These are phyloP conservation scores for Nudaria mundana DNA, from an alignment of 2,888 invertebrate genomes.

Conservation along the genomic window DNA sequence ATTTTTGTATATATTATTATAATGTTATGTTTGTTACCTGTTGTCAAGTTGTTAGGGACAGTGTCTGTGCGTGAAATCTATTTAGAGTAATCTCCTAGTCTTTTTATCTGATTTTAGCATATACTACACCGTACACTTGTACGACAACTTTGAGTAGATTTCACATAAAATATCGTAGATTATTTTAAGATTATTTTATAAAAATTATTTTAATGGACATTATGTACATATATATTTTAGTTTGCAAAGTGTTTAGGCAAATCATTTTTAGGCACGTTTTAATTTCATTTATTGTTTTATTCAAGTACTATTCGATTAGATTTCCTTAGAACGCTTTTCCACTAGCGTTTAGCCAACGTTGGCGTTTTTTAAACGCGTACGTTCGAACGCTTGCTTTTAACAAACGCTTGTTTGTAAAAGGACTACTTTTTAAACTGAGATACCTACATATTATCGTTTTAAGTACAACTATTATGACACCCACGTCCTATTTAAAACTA, in stretches of 20 bases:
- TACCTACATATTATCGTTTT: no score
- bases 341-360: no score
- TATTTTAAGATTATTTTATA: constrained; percentile 16
- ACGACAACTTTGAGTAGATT: constrained; percentile 55
- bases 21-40: constrained; percentile 65
- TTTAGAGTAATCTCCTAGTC: constrained; percentile 62
- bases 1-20: constrained; percentile 64
- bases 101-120: constrained; percentile 60
- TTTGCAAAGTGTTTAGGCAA: constrained; percentile 10
- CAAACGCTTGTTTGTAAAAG: no score
- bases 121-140: constrained; percentile 37
- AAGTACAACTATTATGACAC: no score
- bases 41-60: constrained; percentile 43
- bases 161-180: constrained; percentile 47
- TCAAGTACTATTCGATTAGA: no score
- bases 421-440: no score
- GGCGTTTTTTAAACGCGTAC: no score
- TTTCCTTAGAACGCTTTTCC: no score
- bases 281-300: no score
- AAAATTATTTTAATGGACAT: constrained; percentile 3
- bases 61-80: constrained; percentile 57
- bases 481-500: no score
- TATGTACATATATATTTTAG: constrained; percentile 7
- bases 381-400: no score
- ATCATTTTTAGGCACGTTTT: no score